These are phyloP conservation scores for Chionis minor DNA, from an alignment of 2,113 vertebrate genomes.

Conservation along the genomic window DNA sequence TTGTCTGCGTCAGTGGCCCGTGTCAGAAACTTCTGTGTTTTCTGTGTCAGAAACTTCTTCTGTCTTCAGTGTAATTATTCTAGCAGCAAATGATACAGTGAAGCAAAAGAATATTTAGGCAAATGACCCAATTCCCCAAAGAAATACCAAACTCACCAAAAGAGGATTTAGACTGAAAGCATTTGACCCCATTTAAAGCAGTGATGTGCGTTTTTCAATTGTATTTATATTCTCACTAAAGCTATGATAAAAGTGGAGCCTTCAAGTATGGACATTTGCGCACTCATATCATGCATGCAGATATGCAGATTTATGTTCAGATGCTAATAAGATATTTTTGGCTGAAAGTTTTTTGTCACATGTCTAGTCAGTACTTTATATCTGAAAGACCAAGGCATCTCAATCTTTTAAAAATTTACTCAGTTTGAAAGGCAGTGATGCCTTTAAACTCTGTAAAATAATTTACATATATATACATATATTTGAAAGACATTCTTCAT, in stretches of 20 bases:
- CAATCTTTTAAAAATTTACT: constrained; percentile 8
- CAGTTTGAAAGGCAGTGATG: neutral
- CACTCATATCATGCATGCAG: neutral
- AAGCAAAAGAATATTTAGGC: constrained; percentile 27
- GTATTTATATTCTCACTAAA: neutral
- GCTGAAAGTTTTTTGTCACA: constrained; percentile 3
- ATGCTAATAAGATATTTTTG: neutral
- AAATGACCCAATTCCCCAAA: neutral
- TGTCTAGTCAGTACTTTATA: neutral
- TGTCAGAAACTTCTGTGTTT: neutral
- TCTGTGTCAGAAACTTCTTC: too few relatives aligned
- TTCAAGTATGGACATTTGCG: neutral
- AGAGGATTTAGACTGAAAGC: neutral
- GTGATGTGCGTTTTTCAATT: neutral
- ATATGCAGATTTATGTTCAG: neutral
- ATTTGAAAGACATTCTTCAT: neutral
- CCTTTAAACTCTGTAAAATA: neutral
- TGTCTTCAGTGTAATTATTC: neutral
- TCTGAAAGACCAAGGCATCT: constrained; percentile 22
- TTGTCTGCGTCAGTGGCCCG: neutral
- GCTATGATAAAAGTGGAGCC: neutral
- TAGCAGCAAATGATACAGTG: neutral
- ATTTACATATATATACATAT: neutral
- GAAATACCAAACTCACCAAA: neutral
- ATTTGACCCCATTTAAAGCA: neutral